phyloP scores from a whole-genome alignment of 2,888 invertebrate genomes.

The Bellardia bayeri region DNA sequence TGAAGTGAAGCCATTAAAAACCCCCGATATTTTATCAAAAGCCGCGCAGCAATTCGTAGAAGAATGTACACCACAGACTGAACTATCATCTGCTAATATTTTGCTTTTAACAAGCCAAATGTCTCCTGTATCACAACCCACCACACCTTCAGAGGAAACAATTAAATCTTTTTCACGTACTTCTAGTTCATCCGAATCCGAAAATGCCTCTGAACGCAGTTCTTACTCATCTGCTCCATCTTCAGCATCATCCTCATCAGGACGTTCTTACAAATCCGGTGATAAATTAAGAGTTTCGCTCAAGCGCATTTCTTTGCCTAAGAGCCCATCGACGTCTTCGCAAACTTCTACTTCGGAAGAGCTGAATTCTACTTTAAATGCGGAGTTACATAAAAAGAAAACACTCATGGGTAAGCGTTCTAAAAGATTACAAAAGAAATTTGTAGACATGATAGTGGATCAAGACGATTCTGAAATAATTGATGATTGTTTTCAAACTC shows the following conservation, averaged over 20 bases:
- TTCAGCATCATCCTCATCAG: slow-evolving; percentile 42
- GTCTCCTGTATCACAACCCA: background rate
- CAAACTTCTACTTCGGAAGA: slow-evolving; percentile 61
- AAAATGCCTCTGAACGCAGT: slow-evolving; percentile 74
- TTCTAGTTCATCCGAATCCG: slow-evolving; percentile 75
- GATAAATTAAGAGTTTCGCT: slow-evolving; percentile 76
- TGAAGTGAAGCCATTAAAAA: background rate
- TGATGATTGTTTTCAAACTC: slow-evolving; percentile 3
- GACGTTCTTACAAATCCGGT: slow-evolving; percentile 66
- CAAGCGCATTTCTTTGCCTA: slow-evolving; percentile 75
- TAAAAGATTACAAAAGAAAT: slow-evolving; percentile 64
- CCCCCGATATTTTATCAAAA: background rate
- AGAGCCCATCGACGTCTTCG: slow-evolving; percentile 53
- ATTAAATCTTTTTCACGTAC: slow-evolving; percentile 17
- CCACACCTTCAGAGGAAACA: slow-evolving; percentile 15
- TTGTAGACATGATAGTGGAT: background rate
- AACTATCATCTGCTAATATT: background rate
- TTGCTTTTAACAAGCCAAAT: background rate
- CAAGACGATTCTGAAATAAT: slow-evolving; percentile 11
- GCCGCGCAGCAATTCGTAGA: background rate
- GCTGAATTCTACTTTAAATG: background rate
- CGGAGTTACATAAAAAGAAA: slow-evolving; percentile 44
- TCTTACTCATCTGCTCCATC: slow-evolving; percentile 47
- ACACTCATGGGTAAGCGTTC: slow-evolving; percentile 63
- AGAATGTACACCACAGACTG: background rate